Conservation (phyloP, 2,113 vertebrate species). For the Siniperca chuatsi region DNA sequence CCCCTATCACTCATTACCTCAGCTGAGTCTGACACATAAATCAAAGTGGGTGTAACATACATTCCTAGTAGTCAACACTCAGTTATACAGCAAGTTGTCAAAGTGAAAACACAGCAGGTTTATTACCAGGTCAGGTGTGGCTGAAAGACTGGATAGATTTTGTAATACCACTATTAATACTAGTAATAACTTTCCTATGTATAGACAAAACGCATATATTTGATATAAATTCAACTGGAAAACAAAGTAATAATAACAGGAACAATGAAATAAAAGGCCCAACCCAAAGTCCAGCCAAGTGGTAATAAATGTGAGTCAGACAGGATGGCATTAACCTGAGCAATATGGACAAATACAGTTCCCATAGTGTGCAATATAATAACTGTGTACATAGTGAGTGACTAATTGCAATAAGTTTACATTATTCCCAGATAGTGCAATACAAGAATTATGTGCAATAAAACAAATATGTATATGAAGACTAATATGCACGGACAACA, state of each 20-base stretch:
- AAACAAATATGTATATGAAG: not conserved
- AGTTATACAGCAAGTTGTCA: not conserved
- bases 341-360: constrained; percentile 10
- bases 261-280: not conserved
- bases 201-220: not conserved
- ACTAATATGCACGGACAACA: not conserved
- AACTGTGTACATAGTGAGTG: not conserved
- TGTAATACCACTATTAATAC: not conserved
- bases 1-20: not conserved
- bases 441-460: not conserved
- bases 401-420: not conserved
- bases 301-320: constrained; percentile 14
- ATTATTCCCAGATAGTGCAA: not conserved
- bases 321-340: constrained; percentile 10
- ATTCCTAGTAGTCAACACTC: constrained; percentile 13
- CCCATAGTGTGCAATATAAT: not conserved
- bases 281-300: constrained; percentile 19
- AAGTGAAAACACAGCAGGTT: constrained; percentile 11
- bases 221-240: not conserved
- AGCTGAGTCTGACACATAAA: constrained; percentile 36
- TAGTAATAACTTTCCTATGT: not conserved
- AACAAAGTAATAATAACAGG: not conserved
- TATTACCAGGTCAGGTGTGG: constrained; percentile 7
- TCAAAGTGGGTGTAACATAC: constrained; percentile 34
- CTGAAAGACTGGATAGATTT: not conserved